These are phyloP conservation scores for Euphydryas editha DNA, from an alignment of 2,888 invertebrate species.

Conservation along the genomic window DNA sequence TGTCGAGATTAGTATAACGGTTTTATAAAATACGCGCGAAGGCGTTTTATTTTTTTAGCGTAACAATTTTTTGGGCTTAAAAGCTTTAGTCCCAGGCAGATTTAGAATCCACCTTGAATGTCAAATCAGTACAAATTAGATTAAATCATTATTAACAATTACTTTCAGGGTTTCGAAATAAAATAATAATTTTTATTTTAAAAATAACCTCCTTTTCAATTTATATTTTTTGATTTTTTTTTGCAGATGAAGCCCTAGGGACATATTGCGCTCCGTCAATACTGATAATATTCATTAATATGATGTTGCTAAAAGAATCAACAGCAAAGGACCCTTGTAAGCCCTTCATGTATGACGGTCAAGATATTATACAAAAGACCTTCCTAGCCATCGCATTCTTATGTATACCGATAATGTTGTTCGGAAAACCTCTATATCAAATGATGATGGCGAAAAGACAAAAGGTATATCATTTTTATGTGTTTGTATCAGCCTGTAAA, in stretches of 20 bases:
- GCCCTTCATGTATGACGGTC: slow-evolving; percentile 84
- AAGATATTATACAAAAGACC: slow-evolving; percentile 84
- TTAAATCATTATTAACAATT: too few species aligned
- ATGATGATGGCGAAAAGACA: slow-evolving; percentile 71
- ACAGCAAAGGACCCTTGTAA: slow-evolving; percentile 74
- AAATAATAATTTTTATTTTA: too few species aligned
- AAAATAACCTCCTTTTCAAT: neutral
- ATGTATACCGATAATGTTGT: slow-evolving; percentile 90
- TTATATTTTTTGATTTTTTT: slow-evolving; percentile 9
- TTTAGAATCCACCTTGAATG: too few species aligned
- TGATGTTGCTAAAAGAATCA: slow-evolving; percentile 86
- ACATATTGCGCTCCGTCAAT: slow-evolving; percentile 89
- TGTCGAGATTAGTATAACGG: too few species aligned
- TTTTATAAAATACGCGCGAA: too few species aligned
- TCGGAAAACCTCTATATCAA: slow-evolving; percentile 89
- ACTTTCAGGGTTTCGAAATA: too few species aligned
- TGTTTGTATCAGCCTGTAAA: too few species aligned
- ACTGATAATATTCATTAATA: slow-evolving; percentile 91
- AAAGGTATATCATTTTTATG: slow-evolving; percentile 53
- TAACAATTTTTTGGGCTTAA: too few species aligned
- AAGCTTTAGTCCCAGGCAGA: too few species aligned
- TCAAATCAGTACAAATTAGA: too few species aligned
- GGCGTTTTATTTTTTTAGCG: too few species aligned
- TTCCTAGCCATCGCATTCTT: slow-evolving; percentile 86
- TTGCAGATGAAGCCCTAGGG: slow-evolving; percentile 67